A percentile compares a stretch with the other conserved stretches of the same genome.
phyloP scores from a whole-genome alignment of 2,113 vertebrate species.

The Macquaria australasica region DNA sequence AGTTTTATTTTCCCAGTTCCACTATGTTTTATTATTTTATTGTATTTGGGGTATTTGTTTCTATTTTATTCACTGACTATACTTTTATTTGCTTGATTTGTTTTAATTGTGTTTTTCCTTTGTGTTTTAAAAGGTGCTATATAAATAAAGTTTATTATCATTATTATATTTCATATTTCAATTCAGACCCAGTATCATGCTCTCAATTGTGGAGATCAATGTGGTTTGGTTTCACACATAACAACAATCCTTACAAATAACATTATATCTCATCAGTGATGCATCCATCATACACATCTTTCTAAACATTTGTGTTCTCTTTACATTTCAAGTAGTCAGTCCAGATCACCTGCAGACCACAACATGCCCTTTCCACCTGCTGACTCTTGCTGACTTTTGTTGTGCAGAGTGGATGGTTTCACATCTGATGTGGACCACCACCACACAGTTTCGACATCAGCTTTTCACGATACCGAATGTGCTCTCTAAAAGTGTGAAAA shows the following conservation, averaged over 20 bases:
- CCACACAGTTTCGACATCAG: neutral
- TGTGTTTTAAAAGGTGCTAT: too few species aligned
- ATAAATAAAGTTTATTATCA: too few species aligned
- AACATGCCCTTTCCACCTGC: neutral
- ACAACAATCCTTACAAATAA: neutral
- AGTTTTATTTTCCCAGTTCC: too few species aligned
- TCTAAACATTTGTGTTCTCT: neutral
- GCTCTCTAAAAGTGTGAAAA: neutral
- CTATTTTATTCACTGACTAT: too few species aligned
- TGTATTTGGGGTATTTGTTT: too few species aligned
- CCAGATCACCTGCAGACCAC: neutral
- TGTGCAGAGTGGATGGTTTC: neutral
- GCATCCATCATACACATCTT: neutral
- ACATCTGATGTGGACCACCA: neutral
- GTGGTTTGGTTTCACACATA: neutral
- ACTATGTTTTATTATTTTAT: too few species aligned
- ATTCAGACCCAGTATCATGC: neutral
- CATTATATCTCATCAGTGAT: neutral
- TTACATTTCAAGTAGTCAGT: neutral
- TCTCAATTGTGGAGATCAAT: neutral
- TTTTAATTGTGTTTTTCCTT: too few species aligned
- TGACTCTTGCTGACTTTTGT: too few species aligned
- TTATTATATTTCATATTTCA: neutral
- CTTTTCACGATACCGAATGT: neutral
- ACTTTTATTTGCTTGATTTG: too few species aligned